Evolutionary conservation across 2,113 vertebrate genomes (phyloP), one percentile per base, ranked within the genome.

Genomic region (Nanorana parkeri): DNA sequence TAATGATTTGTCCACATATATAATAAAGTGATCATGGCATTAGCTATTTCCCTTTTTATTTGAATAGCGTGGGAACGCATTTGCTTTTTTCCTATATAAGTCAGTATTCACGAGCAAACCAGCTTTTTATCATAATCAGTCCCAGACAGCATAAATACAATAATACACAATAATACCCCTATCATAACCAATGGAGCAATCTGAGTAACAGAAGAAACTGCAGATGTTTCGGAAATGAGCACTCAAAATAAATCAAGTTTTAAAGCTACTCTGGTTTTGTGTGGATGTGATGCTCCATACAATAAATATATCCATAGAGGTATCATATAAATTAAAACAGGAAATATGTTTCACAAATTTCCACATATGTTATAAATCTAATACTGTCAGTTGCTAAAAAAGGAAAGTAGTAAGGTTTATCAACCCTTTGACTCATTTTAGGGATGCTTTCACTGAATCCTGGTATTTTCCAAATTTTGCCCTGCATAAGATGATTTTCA

Each of bases 181-280:
- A 63, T 63, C 60, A 63, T 63, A 63, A 21, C 60, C 60, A 26
- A 23, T 63, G 11, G 60, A 63, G 60, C 60, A 21, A 23, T 63
- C 24, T 11, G 10, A 13, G 8, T 21, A 63, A 24, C 15, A 21
- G 13, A 24, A 24, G 60, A 63, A 63, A 63, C 60, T 63, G 60
- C 60, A 63, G 60, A 63, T 63, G 60, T 63, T 63, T 63, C 13
- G 60, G n/a, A 63, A 63, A 63, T 24, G 20, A 24, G 17, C 20
- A 23, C 11, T 47, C 41, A 23, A 24, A 63, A 24, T 21, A 63
- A 63, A 63, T 63, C 11, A 10, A 63, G n/a, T 63, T 21, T 63
- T 24, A 7, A 63, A 63, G 20, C 60, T 63, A 15, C 23, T 63
- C 11, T 24, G 21, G 21, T 10, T 63, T 63, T n/a, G 6, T 61